A percentile compares a stretch with the other conserved stretches of the same genome.
phyloP scores from a whole-genome alignment of 2,113 vertebrate genomes.

The Tachysurus fulvidraco region DNA sequence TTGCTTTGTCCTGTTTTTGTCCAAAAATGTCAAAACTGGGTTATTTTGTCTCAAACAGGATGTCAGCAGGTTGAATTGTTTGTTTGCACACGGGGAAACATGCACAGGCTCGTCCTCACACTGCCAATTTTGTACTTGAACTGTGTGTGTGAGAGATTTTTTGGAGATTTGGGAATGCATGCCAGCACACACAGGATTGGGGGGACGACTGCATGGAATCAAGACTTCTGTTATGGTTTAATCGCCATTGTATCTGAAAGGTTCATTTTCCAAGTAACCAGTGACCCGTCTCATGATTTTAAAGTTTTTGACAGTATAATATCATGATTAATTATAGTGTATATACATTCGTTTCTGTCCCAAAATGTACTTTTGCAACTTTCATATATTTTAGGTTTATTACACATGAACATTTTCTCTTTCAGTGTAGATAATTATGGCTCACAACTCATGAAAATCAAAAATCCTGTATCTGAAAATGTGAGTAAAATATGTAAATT shows the following conservation, averaged over 20 bases:
- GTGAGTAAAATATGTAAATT: too few species aligned
- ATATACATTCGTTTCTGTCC: too few species aligned
- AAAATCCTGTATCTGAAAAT: too few species aligned
- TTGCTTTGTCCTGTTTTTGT: neutral
- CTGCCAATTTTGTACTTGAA: neutral
- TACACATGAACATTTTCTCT: too few species aligned
- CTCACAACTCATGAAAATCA: too few species aligned
- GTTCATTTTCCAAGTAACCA: neutral
- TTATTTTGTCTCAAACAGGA: neutral
- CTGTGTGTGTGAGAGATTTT: neutral
- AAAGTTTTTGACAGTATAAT: neutral
- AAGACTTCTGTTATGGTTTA: neutral
- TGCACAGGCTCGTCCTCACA: neutral
- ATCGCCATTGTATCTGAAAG: neutral
- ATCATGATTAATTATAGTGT: neutral
- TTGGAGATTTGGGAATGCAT: constrained; percentile 22
- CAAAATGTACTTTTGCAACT: too few species aligned
- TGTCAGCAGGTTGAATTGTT: neutral
- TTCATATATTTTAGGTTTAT: too few species aligned
- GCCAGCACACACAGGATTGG: constrained; percentile 4
- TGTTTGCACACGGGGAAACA: neutral
- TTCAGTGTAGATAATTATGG: too few species aligned
- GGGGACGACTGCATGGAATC: too few species aligned
- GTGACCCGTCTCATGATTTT: neutral
- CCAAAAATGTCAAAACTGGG: neutral